Base-by-base conservation (phyloP, 2,888 invertebrate species). In the Callinectes sapidus region DNA sequence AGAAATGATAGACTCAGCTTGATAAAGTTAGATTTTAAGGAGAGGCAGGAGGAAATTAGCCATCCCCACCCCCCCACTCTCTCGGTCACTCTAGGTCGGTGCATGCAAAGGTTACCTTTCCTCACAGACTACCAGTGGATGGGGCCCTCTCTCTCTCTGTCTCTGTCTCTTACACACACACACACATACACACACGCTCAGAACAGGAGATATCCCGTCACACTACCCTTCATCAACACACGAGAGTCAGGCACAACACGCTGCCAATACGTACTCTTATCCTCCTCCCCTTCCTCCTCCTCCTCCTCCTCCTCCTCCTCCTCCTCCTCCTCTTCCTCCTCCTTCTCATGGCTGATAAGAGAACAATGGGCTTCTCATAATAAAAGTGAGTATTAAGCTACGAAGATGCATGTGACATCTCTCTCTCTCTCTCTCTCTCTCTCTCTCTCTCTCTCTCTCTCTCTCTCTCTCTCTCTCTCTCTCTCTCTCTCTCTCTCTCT, bases 271-370 rank as follows among this genome's bases (percentile, higher is more conserved):
- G 48, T 48, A 48, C 8, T 48, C 8, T 48, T 8, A 48, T 48
- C 5, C 48, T 48, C 48, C 48, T 48, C 48, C 48, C 10, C 48
- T 10, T 48, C 39, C 55, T 55, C 18, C 23, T 23, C 61, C 18
- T 61, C 61, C 61, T 61, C 61, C 61, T 61, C 61, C 61, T 61
- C 61, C 61, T 61, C 61, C 61, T 61, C 61, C 61, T 61, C 61
- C 61, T 61, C 61, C 61, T 61, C 61, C 61, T 61, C 61, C 18
- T 61, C 16, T 23, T 61, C 61, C 61, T 18, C 18, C 61, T 61
- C 61, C 61, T 61, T 23, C 61, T 61, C 61, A 3, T 61, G 23
- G 23, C 18, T 61, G 61, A 61, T 61, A 61, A 61, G 61, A 61
- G 61, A 61, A 61, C 61, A 61, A 61, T 61, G 23, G 61, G 3